Conservation (phyloP, 1,140 invertebrate species). For the Magallana angulata region DNA sequence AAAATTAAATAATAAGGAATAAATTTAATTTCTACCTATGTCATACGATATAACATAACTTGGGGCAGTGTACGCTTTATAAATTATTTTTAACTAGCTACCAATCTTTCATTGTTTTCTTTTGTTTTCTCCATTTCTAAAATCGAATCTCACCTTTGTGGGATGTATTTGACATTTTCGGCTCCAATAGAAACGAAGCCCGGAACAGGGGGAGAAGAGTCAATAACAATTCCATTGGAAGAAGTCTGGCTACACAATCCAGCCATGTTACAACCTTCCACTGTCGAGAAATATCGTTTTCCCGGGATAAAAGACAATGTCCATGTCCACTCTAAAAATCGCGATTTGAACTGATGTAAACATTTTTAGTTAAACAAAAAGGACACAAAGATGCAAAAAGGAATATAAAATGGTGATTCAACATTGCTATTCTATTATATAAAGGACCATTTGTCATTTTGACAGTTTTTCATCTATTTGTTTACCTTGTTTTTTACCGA, state of each 20-base stretch:
- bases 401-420: neutral
- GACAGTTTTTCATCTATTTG: no score
- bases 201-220: constrained; percentile 57
- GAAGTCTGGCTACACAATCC: constrained; percentile 52
- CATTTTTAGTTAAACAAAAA: neutral
- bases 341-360: neutral
- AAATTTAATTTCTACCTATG: no score
- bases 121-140: no score
- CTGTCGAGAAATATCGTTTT: constrained; percentile 52
- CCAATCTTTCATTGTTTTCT: no score
- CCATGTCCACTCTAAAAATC: constrained; percentile 53
- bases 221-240: constrained; percentile 62
- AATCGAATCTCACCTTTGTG: constrained; percentile 37
- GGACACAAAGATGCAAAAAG: neutral
- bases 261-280: constrained; percentile 61
- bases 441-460: no score
- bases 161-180: constrained; percentile 48
- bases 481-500: constrained; percentile 4
- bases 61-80: no score
- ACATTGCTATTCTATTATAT: no score
- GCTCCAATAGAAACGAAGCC: constrained; percentile 56
- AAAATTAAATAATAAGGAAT: no score
- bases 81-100: no score
- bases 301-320: constrained; percentile 47
- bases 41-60: no score